Conservation (phyloP, 2,113 vertebrate species). For the Tetrao urogallus region DNA sequence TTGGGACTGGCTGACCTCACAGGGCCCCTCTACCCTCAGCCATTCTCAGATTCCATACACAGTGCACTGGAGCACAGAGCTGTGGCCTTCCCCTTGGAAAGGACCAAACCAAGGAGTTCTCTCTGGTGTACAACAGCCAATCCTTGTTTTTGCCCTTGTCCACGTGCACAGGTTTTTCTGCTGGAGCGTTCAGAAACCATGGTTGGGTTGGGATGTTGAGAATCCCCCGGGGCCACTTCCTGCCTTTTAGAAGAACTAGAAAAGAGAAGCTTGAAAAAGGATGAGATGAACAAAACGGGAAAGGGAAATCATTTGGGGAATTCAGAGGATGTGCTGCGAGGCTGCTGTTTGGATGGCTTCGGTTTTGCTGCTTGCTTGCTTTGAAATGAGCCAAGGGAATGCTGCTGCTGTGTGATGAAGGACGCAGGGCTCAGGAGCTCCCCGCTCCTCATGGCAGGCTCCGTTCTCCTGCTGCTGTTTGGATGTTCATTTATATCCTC, state of each 20-base stretch:
- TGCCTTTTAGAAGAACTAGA: neutral
- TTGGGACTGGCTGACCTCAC: no score
- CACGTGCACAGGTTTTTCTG: neutral
- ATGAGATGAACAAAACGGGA: neutral
- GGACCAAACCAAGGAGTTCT: neutral
- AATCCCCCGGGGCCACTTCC: neutral
- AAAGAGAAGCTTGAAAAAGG: neutral
- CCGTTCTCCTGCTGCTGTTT: neutral
- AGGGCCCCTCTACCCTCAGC: no score
- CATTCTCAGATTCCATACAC: no score
- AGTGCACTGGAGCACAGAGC: neutral
- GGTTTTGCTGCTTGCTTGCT: neutral
- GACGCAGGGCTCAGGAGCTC: neutral
- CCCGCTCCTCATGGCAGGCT: neutral
- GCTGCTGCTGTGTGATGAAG: fast-evolving
- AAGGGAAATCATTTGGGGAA: neutral
- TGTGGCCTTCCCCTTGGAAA: neutral
- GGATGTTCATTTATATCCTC: neutral
- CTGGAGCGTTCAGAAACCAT: neutral
- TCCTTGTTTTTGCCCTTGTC: neutral
- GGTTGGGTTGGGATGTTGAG: neutral
- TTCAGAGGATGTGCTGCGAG: neutral
- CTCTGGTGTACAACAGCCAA: fast-evolving
- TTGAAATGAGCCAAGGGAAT: neutral
- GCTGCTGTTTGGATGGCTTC: neutral